phyloP scores from a whole-genome alignment of 2,113 vertebrate species.

The Eudorcas thomsonii region DNA sequence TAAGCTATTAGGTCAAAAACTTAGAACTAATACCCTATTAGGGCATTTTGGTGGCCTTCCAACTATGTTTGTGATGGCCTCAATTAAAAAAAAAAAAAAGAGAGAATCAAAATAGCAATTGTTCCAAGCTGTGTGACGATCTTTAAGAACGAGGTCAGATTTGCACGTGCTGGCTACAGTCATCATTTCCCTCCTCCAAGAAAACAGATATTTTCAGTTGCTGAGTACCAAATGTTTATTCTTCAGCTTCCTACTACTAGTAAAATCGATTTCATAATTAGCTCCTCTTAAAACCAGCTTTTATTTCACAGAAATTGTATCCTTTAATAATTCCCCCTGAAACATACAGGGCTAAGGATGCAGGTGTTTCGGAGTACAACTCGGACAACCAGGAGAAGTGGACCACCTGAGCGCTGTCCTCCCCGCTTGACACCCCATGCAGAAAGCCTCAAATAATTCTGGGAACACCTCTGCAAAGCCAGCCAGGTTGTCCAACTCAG shows the following conservation, averaged over 20 bases:
- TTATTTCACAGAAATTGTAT: conserved; percentile 69
- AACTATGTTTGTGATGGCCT: neutral
- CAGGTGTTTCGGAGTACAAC: neutral
- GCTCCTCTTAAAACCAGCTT: conserved; percentile 25
- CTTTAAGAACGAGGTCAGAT: neutral
- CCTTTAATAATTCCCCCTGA: conserved; percentile 9
- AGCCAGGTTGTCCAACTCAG: neutral
- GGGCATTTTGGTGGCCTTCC: neutral
- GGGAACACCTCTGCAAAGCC: neutral
- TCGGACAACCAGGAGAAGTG: neutral
- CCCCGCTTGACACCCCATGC: neutral
- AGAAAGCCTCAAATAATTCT: neutral
- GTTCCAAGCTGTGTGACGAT: neutral
- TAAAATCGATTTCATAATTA: neutral
- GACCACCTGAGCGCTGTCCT: too few species aligned
- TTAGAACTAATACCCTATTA: neutral
- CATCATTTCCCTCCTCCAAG: neutral
- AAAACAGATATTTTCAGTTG: conserved; percentile 5
- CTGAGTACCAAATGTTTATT: conserved; percentile 42
- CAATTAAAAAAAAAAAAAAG: neutral
- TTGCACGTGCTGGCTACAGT: neutral
- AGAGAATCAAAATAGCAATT: neutral
- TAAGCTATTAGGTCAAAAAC: neutral
- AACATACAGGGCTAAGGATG: neutral
- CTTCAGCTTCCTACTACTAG: neutral